These are phyloP conservation scores for Petrocephalus schoutedeni DNA, from an alignment of 2,797 vertebrate species.

Conservation along the genomic window DNA sequence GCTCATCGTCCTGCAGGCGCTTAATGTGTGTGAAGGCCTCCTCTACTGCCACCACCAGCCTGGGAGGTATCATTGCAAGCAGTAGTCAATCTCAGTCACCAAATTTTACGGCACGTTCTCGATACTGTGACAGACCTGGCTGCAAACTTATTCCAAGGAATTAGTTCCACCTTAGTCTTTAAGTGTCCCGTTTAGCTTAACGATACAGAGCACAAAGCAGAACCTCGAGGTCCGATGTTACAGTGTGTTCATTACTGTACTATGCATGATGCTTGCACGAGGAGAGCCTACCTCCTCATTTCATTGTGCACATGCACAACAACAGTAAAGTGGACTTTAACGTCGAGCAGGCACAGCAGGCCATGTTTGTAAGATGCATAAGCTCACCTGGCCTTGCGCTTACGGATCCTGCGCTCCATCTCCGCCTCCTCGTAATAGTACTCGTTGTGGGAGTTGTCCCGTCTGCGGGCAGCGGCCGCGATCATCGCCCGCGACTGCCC, in stretches of 20 bases:
- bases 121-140: not conserved
- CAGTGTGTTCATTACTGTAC: not conserved
- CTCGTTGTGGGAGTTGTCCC: constrained; percentile 88
- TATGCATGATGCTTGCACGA: not conserved
- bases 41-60: constrained; percentile 90
- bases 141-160: not conserved
- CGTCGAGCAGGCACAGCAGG: not conserved
- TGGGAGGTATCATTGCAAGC: constrained; percentile 41
- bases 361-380: too few relatives aligned
- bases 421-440: constrained; percentile 92
- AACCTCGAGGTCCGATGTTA: not conserved
- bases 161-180: not conserved
- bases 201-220: not conserved
- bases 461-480: constrained; percentile 70
- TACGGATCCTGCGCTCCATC: constrained; percentile 81
- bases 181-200: not conserved
- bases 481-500: constrained; percentile 83
- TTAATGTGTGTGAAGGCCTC: constrained; percentile 96
- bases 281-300: not conserved
- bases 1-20: constrained; percentile 85
- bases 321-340: not conserved
- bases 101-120: not conserved
- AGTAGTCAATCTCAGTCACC: not conserved
- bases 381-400: constrained; percentile 77
- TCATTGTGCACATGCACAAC: not conserved